Evolutionary conservation across 53 echinoderm and acorn worm genomes (phyloP), one percentile per base, ranked within the genome.

Genomic region (Echinometra lucunter): DNA sequence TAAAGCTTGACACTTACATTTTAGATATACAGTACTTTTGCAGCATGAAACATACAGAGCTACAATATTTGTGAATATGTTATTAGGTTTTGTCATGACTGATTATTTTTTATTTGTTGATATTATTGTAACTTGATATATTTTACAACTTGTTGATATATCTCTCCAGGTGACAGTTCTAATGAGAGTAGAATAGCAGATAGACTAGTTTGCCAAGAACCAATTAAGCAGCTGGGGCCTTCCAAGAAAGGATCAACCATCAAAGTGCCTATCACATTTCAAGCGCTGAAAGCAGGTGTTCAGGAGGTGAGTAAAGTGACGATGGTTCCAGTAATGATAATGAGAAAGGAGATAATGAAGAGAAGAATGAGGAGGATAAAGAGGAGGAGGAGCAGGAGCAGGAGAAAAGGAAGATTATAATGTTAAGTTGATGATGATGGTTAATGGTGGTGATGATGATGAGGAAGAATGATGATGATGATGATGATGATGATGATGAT

Each of bases 241-340:
- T 93, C 57, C 10, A 75, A 38, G 93, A 93, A 93, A 42, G 93
- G 93, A 40, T 75, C 93, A 75, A 93, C 93, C 81, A 75, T 93
- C 23, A 93, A 93, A 93, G 93, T 93, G 81, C 93, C 93, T 93
- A 57, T 93, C 93, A 93, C 78, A 30, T 98, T 98, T 94, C 98
- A 98, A 89, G 97, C 99, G 44, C 47, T 98, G 35, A 72, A 92
- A 28, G 90, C 97, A 11, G 99, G 98, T 9, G 95, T 98, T 16
- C 96, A 97, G 83, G 99, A 98, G 96, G 99, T 98, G 23, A 69
- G 93, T 80, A 6, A 19, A 12, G 32, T 34, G 69, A 42, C 12
- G 83, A 82, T 58, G 56, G 13, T 56, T 7, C 7, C 13, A 13
- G 13, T 56, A 13, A 56, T 56, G 56, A 56, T 56, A 13, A 56